A percentile compares a stretch with the other conserved stretches of the same genome.
Conservation (phyloP, 1,140 invertebrate genomes). For the Panagrolaimus sp. region DNA sequence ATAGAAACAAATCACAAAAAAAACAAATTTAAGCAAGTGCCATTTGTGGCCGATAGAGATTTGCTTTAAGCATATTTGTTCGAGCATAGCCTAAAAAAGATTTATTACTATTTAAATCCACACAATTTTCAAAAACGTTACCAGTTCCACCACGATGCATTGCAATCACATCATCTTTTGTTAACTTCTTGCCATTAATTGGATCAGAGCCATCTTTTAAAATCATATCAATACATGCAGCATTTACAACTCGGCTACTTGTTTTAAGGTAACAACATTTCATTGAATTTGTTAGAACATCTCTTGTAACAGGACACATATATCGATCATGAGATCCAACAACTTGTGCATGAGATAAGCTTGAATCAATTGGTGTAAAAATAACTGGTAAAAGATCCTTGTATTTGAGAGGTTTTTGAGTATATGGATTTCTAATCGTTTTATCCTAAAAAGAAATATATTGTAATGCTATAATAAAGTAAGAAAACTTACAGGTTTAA, state of each 20-base stretch:
- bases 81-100: too few species aligned
- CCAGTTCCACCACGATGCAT: slow-evolving; percentile 56
- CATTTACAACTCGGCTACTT: slow-evolving; percentile 60
- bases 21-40: not conserved
- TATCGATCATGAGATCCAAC: slow-evolving; percentile 71
- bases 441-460: slow-evolving; percentile 31
- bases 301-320: slow-evolving; percentile 93
- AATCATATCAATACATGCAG: slow-evolving; percentile 26
- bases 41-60: not conserved
- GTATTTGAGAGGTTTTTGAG: slow-evolving; percentile 75
- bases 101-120: too few species aligned
- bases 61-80: not conserved
- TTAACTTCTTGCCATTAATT: slow-evolving; percentile 76
- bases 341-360: slow-evolving; percentile 16
- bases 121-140: too few species aligned
- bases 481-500: slow-evolving; percentile 70
- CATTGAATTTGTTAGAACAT: slow-evolving; percentile 85
- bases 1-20: not conserved
- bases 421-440: slow-evolving; percentile 83
- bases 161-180: slow-evolving; percentile 75
- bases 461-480: not conserved
- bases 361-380: slow-evolving; percentile 77
- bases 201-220: slow-evolving; percentile 66
- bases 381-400: slow-evolving; percentile 90
- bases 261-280: slow-evolving; percentile 83